These are phyloP conservation scores for Campylorhamphus procurvoides DNA, from an alignment of 2,113 vertebrate genomes.

Conservation along the genomic window DNA sequence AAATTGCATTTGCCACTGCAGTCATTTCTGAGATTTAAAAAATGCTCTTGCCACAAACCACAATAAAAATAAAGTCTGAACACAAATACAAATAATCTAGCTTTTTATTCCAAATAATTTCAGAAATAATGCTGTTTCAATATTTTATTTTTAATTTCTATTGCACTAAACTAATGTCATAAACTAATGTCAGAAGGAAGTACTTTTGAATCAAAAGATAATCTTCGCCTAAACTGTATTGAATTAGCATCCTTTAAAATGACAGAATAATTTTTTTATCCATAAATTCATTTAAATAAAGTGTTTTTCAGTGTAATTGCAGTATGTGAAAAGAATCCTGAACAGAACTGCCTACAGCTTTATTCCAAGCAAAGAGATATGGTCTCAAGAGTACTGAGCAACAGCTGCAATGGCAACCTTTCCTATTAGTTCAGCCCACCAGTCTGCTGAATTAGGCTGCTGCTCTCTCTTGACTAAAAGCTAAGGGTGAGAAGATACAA, in stretches of 20 bases:
- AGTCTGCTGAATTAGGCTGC: not conserved
- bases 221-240: not conserved
- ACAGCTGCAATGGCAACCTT: not conserved
- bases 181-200: not conserved
- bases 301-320: not conserved
- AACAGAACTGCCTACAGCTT: not conserved
- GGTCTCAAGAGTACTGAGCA: not conserved
- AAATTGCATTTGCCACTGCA: not conserved
- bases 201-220: not conserved
- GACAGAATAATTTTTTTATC: not conserved
- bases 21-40: not conserved
- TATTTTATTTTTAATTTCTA: not conserved
- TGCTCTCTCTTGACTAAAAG: not conserved
- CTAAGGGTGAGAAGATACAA: not conserved
- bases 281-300: not conserved
- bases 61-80: not conserved
- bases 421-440: not conserved
- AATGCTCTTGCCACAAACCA: not conserved
- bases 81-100: not conserved
- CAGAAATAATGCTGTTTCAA: not conserved
- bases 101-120: not conserved
- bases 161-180: not conserved
- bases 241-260: not conserved
- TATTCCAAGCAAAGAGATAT: not conserved
- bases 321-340: not conserved